These are phyloP conservation scores for Callyntrura guangdongensis DNA, from an alignment of 2,888 invertebrate species.

Conservation along the genomic window DNA sequence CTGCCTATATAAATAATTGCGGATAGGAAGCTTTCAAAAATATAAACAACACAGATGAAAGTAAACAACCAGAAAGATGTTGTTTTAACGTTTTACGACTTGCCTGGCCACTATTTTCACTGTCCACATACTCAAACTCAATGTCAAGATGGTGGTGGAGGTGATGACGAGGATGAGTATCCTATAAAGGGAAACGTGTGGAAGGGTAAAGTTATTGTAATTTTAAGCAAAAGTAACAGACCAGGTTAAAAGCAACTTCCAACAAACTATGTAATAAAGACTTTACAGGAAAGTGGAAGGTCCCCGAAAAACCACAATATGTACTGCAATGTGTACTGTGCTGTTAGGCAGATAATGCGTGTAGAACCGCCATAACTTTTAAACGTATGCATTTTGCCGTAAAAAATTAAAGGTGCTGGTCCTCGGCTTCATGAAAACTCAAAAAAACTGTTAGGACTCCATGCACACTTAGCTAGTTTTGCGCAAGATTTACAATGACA, in stretches of 20 bases:
- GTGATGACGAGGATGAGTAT: neutral
- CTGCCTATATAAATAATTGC: neutral
- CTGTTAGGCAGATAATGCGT: too few species aligned
- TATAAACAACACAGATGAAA: constrained; percentile 18
- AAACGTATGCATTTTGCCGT: neutral
- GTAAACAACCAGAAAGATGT: constrained; percentile 5
- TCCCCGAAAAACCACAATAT: too few species aligned
- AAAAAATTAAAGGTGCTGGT: neutral
- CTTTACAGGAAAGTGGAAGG: too few species aligned
- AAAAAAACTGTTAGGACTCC: neutral
- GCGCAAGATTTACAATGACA: neutral
- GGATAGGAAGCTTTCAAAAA: neutral
- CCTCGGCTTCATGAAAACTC: neutral
- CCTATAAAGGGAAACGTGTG: constrained; percentile 9
- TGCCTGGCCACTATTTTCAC: neutral
- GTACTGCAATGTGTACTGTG: too few species aligned
- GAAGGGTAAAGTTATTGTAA: neutral
- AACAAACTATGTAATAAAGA: neutral
- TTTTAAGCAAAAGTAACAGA: neutral
- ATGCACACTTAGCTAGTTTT: neutral
- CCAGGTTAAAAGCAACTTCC: neutral
- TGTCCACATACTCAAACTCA: neutral
- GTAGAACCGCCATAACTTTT: too few species aligned
- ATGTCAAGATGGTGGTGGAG: neutral
- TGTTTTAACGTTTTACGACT: constrained; percentile 58